phyloP scores from a whole-genome alignment of 2,888 invertebrate species.

The Sipha maydis region DNA sequence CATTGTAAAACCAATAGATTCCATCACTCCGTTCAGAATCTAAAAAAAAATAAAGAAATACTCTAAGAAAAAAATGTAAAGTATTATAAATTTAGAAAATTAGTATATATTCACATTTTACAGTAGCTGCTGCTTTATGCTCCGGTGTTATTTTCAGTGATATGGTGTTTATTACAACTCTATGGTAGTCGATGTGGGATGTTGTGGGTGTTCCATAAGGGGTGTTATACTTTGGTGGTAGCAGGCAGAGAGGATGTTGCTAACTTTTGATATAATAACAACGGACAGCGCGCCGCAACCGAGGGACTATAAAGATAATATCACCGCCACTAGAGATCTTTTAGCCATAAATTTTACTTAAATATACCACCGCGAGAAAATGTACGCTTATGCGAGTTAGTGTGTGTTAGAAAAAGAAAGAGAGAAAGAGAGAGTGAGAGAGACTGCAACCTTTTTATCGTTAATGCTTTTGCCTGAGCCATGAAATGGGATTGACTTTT shows the following conservation, averaged over 20 bases:
- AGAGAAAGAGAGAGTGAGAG: background rate
- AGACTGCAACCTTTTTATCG: conserved; percentile 42
- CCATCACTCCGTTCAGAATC: no score
- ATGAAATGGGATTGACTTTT: conserved; percentile 55
- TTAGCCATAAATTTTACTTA: conserved; percentile 61
- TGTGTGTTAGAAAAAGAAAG: background rate
- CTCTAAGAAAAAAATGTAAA: background rate
- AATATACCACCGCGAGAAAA: conserved; percentile 33
- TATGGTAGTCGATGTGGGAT: background rate
- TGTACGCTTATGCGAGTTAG: background rate
- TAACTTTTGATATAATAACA: conserved; percentile 62
- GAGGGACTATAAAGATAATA: conserved; percentile 61
- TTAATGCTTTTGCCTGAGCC: conserved; percentile 37
- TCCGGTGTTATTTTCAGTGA: conserved; percentile 34
- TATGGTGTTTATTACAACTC: conserved; percentile 37
- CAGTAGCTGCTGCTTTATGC: background rate
- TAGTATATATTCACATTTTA: background rate
- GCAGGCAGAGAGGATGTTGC: conserved; percentile 48
- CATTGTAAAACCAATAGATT: no score
- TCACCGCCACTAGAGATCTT: conserved; percentile 59
- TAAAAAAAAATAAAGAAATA: background rate
- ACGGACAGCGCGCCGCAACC: conserved; percentile 56
- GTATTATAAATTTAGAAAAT: background rate
- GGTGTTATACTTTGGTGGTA: background rate
- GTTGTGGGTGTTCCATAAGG: background rate